A percentile compares a stretch with the other conserved stretches of the same genome.
These are phyloP conservation scores for Lanistes nyassanus DNA, from an alignment of 1,140 invertebrate genomes.

Conservation along the genomic window DNA sequence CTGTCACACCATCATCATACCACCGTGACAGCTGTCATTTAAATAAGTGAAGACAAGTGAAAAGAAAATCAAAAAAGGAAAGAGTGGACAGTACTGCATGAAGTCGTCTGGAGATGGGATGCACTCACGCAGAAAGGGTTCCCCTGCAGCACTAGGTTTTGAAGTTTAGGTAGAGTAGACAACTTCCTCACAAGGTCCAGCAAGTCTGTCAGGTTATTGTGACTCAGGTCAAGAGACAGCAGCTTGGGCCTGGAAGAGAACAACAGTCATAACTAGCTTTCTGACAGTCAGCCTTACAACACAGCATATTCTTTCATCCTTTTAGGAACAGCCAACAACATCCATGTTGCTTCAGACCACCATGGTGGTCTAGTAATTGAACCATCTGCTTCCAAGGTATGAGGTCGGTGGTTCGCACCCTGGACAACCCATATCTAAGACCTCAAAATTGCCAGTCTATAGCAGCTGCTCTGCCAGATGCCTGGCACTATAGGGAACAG, in stretches of 20 bases:
- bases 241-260: slow-evolving; percentile 56
- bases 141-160: slow-evolving; percentile 61
- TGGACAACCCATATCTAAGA: too few species aligned
- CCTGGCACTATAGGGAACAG: too few species aligned
- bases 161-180: slow-evolving; percentile 57
- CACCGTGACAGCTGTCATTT: background rate
- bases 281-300: background rate
- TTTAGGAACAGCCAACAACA: too few species aligned
- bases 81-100: background rate
- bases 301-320: too few species aligned
- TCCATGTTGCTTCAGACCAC: too few species aligned
- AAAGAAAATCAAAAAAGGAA: background rate
- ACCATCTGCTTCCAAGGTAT: too few species aligned
- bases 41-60: background rate
- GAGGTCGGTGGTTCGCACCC: too few species aligned
- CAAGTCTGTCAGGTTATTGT: slow-evolving; percentile 63
- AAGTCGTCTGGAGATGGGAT: background rate
- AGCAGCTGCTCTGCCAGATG: too few species aligned
- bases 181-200: slow-evolving; percentile 58
- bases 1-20: background rate
- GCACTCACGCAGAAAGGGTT: slow-evolving; percentile 63
- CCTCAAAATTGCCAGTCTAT: too few species aligned
- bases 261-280: background rate
- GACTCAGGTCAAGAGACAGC: slow-evolving; percentile 61
- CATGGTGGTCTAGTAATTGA: too few species aligned